Evolutionary conservation across 1,140 invertebrate species (phyloP).

Genomic region (Trichomalopsis sarcophagae): DNA sequence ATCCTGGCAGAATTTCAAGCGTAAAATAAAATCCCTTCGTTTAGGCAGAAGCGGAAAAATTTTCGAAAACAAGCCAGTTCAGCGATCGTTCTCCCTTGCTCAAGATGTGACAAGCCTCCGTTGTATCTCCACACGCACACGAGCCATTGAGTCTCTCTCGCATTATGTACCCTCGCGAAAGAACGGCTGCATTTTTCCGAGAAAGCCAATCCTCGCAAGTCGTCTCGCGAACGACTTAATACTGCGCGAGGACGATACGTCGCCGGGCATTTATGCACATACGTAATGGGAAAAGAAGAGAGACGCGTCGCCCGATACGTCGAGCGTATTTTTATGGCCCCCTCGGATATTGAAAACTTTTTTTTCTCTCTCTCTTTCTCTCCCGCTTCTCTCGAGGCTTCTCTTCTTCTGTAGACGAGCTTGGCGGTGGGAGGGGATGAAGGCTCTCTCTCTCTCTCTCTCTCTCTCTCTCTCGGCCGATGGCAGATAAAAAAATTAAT

Average conservation of each 20-base stretch:
- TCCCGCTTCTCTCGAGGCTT: too few relatives aligned
- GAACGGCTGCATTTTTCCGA: slow-evolving; percentile 25
- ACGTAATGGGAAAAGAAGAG: slow-evolving; percentile 58
- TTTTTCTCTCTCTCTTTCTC: slow-evolving; percentile 48
- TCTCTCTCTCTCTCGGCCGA: slow-evolving; percentile 55
- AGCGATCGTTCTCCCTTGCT: background rate
- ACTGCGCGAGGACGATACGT: slow-evolving; percentile 48
- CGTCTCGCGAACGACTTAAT: slow-evolving; percentile 49
- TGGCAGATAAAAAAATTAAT: slow-evolving; percentile 74
- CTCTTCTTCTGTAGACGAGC: background rate
- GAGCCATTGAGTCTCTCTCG: background rate
- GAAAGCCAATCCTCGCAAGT: background rate
- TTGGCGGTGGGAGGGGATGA: background rate
- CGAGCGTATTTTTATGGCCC: slow-evolving; percentile 60
- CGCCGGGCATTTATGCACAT: slow-evolving; percentile 61
- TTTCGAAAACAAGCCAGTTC: background rate
- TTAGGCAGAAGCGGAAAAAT: background rate
- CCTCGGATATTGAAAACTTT: slow-evolving; percentile 70
- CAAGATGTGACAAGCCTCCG: background rate
- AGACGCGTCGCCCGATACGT: slow-evolving; percentile 29
- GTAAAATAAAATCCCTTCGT: too few relatives aligned
- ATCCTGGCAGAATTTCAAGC: too few relatives aligned
- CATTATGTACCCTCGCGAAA: background rate
- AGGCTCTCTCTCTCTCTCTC: background rate
- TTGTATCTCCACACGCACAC: background rate